Conservation (phyloP, 2,797 vertebrate species). For the Eleutherodactylus coqui region DNA sequence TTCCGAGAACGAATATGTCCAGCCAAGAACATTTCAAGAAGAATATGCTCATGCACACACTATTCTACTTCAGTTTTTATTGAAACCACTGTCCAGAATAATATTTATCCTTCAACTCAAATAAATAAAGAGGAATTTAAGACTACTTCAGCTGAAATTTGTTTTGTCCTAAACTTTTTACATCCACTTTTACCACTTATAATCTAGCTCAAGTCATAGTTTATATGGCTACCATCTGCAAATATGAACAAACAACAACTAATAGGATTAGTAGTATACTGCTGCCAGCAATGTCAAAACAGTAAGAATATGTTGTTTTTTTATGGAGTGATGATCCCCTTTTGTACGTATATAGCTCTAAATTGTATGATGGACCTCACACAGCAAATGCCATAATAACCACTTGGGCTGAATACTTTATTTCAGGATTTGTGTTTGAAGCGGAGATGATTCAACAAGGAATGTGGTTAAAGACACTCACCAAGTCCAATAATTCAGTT, state of each 20-base stretch:
- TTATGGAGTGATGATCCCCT: conserved; percentile 27
- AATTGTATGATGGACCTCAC: conserved; percentile 35
- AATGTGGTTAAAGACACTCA: background rate
- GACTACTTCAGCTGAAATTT: background rate
- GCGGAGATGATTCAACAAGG: too few relatives aligned
- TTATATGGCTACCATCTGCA: conserved; percentile 47
- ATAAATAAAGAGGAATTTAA: conserved; percentile 45
- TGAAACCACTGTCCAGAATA: conserved; percentile 40
- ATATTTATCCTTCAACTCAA: conserved; percentile 48
- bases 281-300: conserved; percentile 43
- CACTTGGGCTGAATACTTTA: background rate
- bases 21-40: conserved; percentile 46
- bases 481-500: background rate
- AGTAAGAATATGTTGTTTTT: conserved; percentile 33
- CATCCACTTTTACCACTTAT: conserved; percentile 11
- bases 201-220: conserved; percentile 27
- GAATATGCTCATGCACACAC: conserved; percentile 19
- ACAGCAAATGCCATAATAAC: conserved; percentile 27
- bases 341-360: conserved; percentile 23
- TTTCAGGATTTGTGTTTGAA: background rate
- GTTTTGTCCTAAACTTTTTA: conserved; percentile 28
- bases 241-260: conserved; percentile 33
- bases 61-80: conserved; percentile 8
- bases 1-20: background rate
- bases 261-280: conserved; percentile 31